Percentiles rank a stretch among this genome's conserved stretches.
phyloP scores from a whole-genome alignment of 2,797 vertebrate genomes.

The Gymnothorax javanicus region DNA sequence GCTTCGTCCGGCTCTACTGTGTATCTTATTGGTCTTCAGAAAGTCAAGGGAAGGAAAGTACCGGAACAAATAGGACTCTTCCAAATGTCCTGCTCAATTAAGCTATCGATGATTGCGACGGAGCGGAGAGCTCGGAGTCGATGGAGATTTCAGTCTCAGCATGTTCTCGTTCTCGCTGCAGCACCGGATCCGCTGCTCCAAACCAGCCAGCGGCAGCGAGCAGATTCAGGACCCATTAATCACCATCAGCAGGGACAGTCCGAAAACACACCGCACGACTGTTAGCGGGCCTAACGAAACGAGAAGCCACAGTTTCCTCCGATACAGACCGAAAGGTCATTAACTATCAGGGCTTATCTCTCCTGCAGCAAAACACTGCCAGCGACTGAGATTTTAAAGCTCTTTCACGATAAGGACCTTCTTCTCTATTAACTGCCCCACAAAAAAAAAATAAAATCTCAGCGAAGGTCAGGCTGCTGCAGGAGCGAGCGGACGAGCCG shows the following conservation, averaged over 20 bases:
- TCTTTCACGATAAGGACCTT: background rate
- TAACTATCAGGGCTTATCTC: background rate
- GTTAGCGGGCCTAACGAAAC: background rate
- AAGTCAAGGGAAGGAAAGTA: conserved; percentile 7
- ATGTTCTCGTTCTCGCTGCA: background rate
- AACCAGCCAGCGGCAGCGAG: background rate
- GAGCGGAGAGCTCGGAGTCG: background rate
- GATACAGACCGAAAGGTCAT: background rate
- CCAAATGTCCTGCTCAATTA: conserved; percentile 24
- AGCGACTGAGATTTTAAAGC: background rate
- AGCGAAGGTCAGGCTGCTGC: background rate
- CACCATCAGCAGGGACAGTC: conserved; percentile 14
- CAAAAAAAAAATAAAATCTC: background rate
- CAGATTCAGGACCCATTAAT: conserved; percentile 6
- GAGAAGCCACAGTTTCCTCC: background rate
- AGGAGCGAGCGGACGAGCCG: background rate
- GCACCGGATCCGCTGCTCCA: background rate
- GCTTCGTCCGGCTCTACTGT: background rate
- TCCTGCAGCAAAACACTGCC: background rate
- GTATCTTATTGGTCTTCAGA: background rate
- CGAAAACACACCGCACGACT: background rate
- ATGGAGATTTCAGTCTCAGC: background rate
- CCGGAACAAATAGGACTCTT: conserved; percentile 11
- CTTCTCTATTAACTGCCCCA: background rate
- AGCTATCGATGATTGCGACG: conserved; percentile 18